Evolutionary conservation across 2,888 invertebrate genomes (phyloP).

Genomic region (Drosophila borealis): DNA sequence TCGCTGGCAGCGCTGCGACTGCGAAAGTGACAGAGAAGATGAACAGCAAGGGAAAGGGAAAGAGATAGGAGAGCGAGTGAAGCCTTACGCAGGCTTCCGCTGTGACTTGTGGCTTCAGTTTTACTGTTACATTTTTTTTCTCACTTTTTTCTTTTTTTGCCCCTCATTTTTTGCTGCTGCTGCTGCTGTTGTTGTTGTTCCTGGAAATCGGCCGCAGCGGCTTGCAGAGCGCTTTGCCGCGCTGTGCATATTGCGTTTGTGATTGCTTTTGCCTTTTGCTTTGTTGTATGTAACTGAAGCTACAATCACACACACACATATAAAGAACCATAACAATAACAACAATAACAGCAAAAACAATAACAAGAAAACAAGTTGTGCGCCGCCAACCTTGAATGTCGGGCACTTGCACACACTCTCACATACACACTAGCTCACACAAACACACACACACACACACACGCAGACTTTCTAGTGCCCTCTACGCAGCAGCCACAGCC

Average conservation of each 20-base stretch:
- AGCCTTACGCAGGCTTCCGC: constrained; percentile 57
- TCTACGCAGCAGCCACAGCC: constrained; percentile 45
- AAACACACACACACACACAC: constrained; percentile 7
- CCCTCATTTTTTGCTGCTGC: constrained; percentile 11
- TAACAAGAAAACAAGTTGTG: constrained; percentile 64
- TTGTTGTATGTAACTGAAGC: constrained; percentile 56
- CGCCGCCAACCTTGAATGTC: constrained; percentile 76
- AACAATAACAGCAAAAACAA: constrained; percentile 50
- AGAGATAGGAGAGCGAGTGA: constrained; percentile 19
- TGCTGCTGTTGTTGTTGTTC: constrained; percentile 27
- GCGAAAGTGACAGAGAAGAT: background rate
- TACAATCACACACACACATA: constrained; percentile 17
- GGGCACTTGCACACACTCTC: constrained; percentile 62
- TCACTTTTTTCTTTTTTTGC: background rate
- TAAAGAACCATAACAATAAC: constrained; percentile 37
- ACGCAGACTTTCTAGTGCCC: constrained; percentile 46
- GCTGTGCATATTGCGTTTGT: constrained; percentile 37
- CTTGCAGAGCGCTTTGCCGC: constrained; percentile 11
- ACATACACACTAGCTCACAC: constrained; percentile 17
- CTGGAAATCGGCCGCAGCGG: constrained; percentile 37
- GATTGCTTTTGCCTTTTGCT: constrained; percentile 35
- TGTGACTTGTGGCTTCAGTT: constrained; percentile 49
- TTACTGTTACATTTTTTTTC: constrained; percentile 55
- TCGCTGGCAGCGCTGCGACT: constrained; percentile 37
- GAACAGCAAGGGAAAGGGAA: background rate